Conservation (phyloP, 2,113 vertebrate genomes). For the Dipodomys spectabilis region DNA sequence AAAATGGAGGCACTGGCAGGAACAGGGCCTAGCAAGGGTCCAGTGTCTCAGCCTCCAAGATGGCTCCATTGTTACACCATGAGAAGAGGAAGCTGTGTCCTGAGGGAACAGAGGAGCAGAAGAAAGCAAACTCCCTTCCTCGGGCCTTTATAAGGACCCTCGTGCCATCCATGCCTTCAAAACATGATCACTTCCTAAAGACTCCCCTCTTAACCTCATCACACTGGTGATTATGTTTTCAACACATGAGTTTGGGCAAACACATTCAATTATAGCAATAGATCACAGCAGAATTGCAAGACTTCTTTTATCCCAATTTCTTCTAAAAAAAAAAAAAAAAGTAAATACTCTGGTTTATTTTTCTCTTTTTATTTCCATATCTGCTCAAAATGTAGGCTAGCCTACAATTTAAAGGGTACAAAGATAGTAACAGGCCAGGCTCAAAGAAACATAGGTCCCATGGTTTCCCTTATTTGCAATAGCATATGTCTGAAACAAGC, state of each 20-base stretch:
- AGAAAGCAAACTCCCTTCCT: background rate
- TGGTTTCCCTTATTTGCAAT: no score
- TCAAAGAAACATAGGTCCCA: no score
- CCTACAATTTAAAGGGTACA: conserved; percentile 14
- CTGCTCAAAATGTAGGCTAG: background rate
- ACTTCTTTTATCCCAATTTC: background rate
- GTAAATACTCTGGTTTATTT: conserved; percentile 14
- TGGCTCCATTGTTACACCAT: background rate
- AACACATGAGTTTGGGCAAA: background rate
- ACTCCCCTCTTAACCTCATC: background rate
- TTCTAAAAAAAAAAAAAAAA: background rate
- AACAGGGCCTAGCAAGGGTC: background rate
- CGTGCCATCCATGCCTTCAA: background rate
- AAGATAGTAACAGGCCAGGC: background rate
- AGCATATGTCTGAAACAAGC: no score
- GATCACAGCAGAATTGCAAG: background rate
- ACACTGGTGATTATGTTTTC: background rate
- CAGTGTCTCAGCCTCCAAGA: background rate
- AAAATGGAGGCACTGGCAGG: background rate
- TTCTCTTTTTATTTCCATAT: conserved; percentile 2
- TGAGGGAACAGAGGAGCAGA: background rate
- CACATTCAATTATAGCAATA: background rate
- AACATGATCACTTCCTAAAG: background rate
- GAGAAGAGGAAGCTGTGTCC: background rate
- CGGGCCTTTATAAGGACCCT: background rate